Conservation (phyloP, 2,113 vertebrate species). For the Orcinus orca region DNA sequence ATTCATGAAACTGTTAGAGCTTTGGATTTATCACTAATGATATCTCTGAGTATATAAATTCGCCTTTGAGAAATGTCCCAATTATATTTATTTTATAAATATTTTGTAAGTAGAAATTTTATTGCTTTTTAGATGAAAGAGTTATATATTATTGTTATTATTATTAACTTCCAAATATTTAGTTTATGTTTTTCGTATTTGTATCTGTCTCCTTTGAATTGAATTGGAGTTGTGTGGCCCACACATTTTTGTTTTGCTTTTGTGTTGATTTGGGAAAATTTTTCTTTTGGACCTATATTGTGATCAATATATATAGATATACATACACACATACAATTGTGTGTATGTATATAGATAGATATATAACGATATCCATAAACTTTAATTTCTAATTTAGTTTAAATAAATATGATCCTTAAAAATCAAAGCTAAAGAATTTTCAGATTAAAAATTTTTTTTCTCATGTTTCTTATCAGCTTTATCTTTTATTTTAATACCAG, state of each 20-base stretch:
- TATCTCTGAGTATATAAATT: background rate
- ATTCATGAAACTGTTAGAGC: conserved; percentile 1
- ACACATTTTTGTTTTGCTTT: background rate
- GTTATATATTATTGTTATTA: background rate
- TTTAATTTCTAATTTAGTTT: background rate
- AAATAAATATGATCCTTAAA: background rate
- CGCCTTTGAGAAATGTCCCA: background rate
- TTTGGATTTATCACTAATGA: background rate
- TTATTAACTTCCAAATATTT: background rate
- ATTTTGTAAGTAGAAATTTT: background rate
- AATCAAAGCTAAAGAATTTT: background rate
- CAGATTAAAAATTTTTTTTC: background rate
- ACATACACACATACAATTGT: too few relatives aligned
- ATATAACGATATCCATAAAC: background rate
- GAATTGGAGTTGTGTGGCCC: background rate
- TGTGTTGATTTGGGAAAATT: background rate
- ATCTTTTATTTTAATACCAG: background rate
- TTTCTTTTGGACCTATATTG: background rate
- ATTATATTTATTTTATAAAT: background rate
- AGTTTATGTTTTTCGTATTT: background rate
- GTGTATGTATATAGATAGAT: background rate
- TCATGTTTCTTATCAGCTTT: background rate
- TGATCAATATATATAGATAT: background rate
- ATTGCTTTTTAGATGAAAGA: background rate
- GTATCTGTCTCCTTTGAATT: background rate